Percentiles rank a stretch among this genome's conserved stretches.
Evolutionary conservation across 2,113 vertebrate species (phyloP).

Genomic region (Saguinus midas): DNA sequence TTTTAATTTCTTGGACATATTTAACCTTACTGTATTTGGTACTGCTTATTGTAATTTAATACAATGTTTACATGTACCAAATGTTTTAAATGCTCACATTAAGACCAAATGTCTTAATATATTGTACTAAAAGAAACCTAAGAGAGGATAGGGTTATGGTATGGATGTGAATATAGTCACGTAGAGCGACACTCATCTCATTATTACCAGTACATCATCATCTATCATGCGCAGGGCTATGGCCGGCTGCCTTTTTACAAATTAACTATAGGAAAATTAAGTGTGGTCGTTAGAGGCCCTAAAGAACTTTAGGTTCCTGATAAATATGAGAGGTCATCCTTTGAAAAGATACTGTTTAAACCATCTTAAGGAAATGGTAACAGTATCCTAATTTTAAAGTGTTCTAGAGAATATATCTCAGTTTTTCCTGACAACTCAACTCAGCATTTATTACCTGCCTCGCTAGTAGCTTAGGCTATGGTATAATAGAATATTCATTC

Average conservation of each 20-base stretch:
- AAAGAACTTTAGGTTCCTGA: not conserved
- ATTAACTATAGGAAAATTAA: not conserved
- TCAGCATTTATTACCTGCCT: not conserved
- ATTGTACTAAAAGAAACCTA: not conserved
- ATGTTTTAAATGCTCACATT: not conserved
- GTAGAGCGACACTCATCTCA: not conserved
- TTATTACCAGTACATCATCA: not conserved
- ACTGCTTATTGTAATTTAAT: not conserved
- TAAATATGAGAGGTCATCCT: not conserved
- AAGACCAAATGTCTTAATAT: not conserved
- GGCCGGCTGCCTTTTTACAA: not conserved
- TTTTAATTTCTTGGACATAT: not conserved
- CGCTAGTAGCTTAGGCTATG: not conserved
- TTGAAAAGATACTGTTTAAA: not conserved
- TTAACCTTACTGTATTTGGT: not conserved
- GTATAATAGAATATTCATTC: not conserved
- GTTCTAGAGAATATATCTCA: not conserved
- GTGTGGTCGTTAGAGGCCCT: not conserved
- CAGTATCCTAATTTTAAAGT: not conserved
- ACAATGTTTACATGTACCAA: not conserved
- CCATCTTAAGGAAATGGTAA: not conserved
- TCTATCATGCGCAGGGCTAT: not conserved
- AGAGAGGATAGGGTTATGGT: not conserved
- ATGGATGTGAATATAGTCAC: too few species aligned
- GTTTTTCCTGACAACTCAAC: not conserved